phyloP scores from a whole-genome alignment of 2,888 invertebrate species.

The Pyralis farinalis region DNA sequence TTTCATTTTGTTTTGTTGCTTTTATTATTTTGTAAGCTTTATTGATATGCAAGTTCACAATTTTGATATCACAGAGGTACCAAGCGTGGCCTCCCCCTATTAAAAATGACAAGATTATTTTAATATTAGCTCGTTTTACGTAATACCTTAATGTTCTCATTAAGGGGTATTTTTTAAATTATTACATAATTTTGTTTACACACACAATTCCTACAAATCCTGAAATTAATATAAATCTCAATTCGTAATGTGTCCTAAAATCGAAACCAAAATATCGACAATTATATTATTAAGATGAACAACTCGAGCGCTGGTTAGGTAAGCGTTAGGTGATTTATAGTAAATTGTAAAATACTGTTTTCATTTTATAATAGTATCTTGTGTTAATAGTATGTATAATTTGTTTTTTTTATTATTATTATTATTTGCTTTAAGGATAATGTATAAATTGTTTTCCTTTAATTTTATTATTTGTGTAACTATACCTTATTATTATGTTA shows the following conservation, averaged over 20 bases:
- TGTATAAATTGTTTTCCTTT: constrained; percentile 79
- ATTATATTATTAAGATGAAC: constrained; percentile 39
- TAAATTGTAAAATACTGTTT: constrained; percentile 76
- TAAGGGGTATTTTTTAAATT: neutral
- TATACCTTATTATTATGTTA: constrained; percentile 74
- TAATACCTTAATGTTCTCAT: neutral
- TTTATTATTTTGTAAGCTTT: constrained; percentile 43
- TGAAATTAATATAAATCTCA: constrained; percentile 33
- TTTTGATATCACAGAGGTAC: neutral
- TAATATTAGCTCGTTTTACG: too few species aligned
- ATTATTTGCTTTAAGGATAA: constrained; percentile 76
- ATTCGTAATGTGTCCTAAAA: constrained; percentile 51
- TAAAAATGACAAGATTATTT: neutral
- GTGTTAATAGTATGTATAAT: constrained; percentile 76
- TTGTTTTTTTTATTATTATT: constrained; percentile 72
- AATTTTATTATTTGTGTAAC: constrained; percentile 80
- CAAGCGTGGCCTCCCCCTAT: neutral
- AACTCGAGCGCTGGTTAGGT: constrained; percentile 44
- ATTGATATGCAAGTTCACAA: neutral
- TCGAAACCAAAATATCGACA: constrained; percentile 67
- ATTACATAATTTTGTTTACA: neutral
- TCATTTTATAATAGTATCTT: constrained; percentile 62
- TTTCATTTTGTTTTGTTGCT: constrained; percentile 49
- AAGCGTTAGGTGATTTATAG: constrained; percentile 56
- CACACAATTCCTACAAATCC: constrained; percentile 17